Evolutionary conservation across 2,888 invertebrate species (phyloP), one percentile per base, ranked within the genome.

Genomic region (Ormyrus thymus): DNA sequence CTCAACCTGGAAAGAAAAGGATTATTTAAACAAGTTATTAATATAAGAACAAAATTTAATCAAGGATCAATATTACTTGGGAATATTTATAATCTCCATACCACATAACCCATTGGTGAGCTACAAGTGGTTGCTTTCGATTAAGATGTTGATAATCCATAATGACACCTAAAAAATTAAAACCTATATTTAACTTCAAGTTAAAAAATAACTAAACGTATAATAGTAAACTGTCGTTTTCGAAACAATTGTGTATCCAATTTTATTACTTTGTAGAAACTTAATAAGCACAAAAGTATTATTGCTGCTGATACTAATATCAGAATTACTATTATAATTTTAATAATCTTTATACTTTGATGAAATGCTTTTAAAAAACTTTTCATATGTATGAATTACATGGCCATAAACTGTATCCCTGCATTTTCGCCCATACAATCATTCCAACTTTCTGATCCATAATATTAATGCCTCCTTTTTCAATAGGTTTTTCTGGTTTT

Each of bases 21-120:
- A 45, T 6, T 75, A 74, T 53, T 45, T 51, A 61, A 59, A 56
- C 7, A 11, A 29, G 29, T 0, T 56, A 64, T 8, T 43, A 51
- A 11, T 15, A 10, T n/a, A 61, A 62, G 59, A 48, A n/a, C n/a
- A 58, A 15, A 50, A 61, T 45, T 69, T 56, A 55, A 62, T 3
- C 29, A 51, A 15, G 50, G 45, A 72, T 53, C 62, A 56, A 73
- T 65, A 48, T 83, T 82, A 89, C 88, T 85, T 89, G 84, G 1
- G 89, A 89, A 78, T 89, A 81, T 51, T 84, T 83, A 55, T 85
- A 86, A 81, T 89, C 89, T 0, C 89, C 89, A 78, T 89, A 89
- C 88, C 89, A 89, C 83, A 89, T 85, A 8, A 89, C 87, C 89
- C 89, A 89, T 13, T 89, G 89, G 78, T 86, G 86, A 59, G 86